These are phyloP conservation scores for Lepetodrilus schrolli DNA, from an alignment of 2,888 invertebrate genomes.

Conservation along the genomic window DNA sequence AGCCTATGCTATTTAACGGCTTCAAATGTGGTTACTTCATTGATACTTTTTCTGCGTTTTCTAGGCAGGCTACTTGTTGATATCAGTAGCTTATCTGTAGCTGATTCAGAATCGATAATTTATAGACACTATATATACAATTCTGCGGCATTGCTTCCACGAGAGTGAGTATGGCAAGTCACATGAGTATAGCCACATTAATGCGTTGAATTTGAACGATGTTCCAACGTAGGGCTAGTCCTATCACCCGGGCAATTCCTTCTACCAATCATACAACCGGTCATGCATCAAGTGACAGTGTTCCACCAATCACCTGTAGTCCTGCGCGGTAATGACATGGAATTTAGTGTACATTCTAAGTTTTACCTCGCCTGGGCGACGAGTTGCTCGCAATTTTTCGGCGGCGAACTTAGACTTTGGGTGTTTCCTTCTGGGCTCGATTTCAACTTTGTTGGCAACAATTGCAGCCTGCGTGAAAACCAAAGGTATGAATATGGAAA, in stretches of 20 bases:
- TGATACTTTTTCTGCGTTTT: too few relatives aligned
- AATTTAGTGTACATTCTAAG: background rate
- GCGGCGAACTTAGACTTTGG: constrained; percentile 64
- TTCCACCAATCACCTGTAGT: constrained; percentile 2
- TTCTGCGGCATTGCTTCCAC: too few relatives aligned
- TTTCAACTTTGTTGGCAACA: constrained; percentile 65
- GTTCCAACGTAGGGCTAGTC: too few relatives aligned
- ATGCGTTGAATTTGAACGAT: too few relatives aligned
- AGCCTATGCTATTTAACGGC: too few relatives aligned
- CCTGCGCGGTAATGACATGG: background rate
- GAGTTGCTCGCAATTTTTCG: constrained; percentile 44
- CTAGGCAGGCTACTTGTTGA: too few relatives aligned
- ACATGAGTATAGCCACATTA: too few relatives aligned
- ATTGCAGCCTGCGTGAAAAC: constrained; percentile 62
- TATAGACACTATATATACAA: too few relatives aligned
- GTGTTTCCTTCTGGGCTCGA: constrained; percentile 48
- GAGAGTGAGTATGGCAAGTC: too few relatives aligned
- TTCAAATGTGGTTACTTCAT: too few relatives aligned
- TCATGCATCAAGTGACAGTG: constrained; percentile 14
- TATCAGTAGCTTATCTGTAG: too few relatives aligned
- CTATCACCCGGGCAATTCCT: background rate
- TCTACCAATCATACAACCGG: background rate
- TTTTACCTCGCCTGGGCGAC: constrained; percentile 17
- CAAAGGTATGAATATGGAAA: constrained; percentile 18
- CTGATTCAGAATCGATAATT: too few relatives aligned